phyloP scores from a whole-genome alignment of 2,888 invertebrate genomes.

The Lottia gigantea region DNA sequence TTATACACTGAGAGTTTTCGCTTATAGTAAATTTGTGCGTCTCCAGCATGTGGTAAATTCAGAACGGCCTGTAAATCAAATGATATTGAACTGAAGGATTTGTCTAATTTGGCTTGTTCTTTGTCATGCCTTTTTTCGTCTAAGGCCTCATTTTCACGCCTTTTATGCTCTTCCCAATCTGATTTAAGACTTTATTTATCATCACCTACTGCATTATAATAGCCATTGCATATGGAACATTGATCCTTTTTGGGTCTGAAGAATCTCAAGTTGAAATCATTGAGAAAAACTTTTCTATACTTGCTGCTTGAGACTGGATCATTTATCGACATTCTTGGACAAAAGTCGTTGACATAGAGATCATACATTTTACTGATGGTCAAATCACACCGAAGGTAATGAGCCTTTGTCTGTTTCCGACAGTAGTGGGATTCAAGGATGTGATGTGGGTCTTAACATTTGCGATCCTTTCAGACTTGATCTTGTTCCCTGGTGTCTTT shows the following conservation, averaged over 20 bases:
- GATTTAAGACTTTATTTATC: neutral
- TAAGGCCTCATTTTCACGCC: neutral
- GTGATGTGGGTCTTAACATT: neutral
- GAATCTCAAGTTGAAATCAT: neutral
- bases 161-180: neutral
- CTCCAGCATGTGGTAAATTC: neutral
- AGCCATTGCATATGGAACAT: conserved; percentile 1
- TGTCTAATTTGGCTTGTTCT: neutral
- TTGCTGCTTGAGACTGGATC: neutral
- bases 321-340: neutral
- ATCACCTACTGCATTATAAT: neutral
- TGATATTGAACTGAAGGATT: neutral
- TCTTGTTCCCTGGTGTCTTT: neutral
- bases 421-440: neutral
- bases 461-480: neutral
- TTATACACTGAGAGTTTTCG: neutral
- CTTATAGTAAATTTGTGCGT: neutral
- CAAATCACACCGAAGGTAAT: neutral
- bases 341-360: neutral
- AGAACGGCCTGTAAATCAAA: neutral
- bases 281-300: neutral
- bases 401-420: neutral
- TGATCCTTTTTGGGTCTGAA: neutral
- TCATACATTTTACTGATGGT: neutral
- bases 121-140: neutral